Percentiles rank a stretch among this genome's conserved stretches.
Conservation (phyloP, 2,888 invertebrate species). For the Drosophila tanythrix region DNA sequence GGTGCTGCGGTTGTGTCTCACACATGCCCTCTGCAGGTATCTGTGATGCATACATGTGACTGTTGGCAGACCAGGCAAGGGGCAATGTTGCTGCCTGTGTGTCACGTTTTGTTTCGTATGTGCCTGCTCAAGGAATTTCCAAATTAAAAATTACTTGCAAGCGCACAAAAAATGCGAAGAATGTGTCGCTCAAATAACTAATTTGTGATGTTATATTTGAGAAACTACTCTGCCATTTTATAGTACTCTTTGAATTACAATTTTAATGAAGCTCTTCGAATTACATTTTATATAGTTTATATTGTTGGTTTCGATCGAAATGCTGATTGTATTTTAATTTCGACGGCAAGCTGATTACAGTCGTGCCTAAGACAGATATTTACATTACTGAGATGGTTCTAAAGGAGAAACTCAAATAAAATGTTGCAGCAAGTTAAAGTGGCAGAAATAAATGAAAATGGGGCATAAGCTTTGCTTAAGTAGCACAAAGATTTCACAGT, state of each 20-base stretch:
- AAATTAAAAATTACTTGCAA: slow-evolving; percentile 27
- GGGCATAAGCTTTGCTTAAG: background rate
- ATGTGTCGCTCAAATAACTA: background rate
- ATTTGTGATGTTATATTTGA: background rate
- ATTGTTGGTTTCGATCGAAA: background rate
- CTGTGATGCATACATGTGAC: background rate
- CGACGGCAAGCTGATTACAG: background rate
- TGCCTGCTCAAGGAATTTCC: slow-evolving; percentile 21
- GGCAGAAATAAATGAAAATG: background rate
- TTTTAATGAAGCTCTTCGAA: background rate
- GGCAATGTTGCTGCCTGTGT: background rate
- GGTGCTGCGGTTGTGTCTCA: slow-evolving; percentile 52
- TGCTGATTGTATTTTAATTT: background rate
- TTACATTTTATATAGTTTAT: background rate
- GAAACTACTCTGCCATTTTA: background rate
- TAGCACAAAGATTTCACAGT: slow-evolving; percentile 4
- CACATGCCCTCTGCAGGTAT: slow-evolving; percentile 12
- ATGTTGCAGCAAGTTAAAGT: background rate
- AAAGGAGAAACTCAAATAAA: background rate
- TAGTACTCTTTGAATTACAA: background rate
- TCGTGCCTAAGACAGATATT: background rate
- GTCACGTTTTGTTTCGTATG: background rate
- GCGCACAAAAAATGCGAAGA: slow-evolving; percentile 4
- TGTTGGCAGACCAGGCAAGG: background rate
- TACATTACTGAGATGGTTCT: background rate